Conservation (phyloP, 2,797 vertebrate genomes). For the Saxicola maurus region DNA sequence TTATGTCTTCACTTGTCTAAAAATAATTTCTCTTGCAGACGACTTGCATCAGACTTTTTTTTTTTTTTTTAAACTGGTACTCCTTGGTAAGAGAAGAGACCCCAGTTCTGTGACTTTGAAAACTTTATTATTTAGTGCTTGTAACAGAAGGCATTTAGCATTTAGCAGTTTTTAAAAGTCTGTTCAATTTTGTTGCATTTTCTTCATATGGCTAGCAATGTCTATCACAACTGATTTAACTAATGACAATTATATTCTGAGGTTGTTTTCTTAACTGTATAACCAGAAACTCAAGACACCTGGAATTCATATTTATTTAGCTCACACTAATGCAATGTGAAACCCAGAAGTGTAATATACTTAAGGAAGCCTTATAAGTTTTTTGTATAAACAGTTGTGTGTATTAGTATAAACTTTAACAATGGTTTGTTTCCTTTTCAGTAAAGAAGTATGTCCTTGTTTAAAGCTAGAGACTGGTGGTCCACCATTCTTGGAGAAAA, state of each 20-base stretch:
- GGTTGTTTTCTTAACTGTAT: background rate
- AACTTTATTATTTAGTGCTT: background rate
- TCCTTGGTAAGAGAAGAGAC: background rate
- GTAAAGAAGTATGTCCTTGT: constrained; percentile 88
- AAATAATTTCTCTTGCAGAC: background rate
- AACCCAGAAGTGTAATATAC: background rate
- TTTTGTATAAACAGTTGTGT: background rate
- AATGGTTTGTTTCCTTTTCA: constrained; percentile 23
- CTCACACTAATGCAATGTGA: background rate
- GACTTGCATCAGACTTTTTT: background rate
- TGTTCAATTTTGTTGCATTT: background rate
- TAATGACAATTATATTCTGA: background rate
- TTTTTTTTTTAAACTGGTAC: background rate
- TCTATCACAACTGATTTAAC: background rate
- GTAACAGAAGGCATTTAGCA: background rate
- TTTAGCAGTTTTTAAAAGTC: background rate
- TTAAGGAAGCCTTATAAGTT: background rate
- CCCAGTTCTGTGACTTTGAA: background rate
- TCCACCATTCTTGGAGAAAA: constrained; percentile 85
- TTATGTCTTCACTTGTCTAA: background rate
- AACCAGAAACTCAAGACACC: background rate
- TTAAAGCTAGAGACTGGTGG: constrained; percentile 98
- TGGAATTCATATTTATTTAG: background rate
- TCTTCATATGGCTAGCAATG: background rate
- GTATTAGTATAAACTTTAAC: background rate